Percentiles rank a stretch among this genome's conserved stretches.
Evolutionary conservation across 1,140 invertebrate species (phyloP).

Genomic region (Musca domestica): DNA sequence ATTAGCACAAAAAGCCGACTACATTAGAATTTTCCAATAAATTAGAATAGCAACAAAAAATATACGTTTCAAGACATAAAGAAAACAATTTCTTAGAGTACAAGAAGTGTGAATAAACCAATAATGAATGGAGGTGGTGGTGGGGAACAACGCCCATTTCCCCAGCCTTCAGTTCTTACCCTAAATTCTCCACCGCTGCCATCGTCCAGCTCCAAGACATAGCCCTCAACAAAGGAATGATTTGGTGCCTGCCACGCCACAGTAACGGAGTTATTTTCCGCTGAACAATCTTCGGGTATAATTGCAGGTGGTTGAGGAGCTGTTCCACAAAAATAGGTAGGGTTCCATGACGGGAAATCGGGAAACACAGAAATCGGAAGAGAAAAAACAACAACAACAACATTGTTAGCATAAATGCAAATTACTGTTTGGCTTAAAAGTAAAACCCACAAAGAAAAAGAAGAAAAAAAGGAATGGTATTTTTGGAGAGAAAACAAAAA

Average conservation of each 20-base stretch:
- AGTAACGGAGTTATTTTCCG: conserved; percentile 97
- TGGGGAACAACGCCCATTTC: no score
- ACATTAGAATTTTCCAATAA: neutral
- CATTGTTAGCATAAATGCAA: conserved; percentile 20
- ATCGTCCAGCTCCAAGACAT: conserved; percentile 93
- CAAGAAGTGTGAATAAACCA: conserved; percentile 7
- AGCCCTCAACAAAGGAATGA: conserved; percentile 88
- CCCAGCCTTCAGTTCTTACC: conserved; percentile 65
- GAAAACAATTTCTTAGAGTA: conserved; percentile 5
- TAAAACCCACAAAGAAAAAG: no score
- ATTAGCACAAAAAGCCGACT: neutral
- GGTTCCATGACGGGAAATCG: neutral
- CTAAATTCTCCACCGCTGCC: conserved; percentile 90
- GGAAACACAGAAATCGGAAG: neutral
- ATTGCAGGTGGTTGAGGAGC: conserved; percentile 89
- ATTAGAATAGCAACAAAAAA: neutral
- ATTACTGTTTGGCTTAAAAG: neutral
- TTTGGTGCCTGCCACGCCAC: conserved; percentile 90
- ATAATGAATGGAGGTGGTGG: no score
- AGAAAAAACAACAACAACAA: conserved; percentile 9
- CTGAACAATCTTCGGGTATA: conserved; percentile 93
- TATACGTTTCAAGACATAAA: no score
- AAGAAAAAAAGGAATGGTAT: no score
- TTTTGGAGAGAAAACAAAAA: no score
- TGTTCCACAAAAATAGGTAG: conserved; percentile 41